A percentile compares a stretch with the other conserved stretches of the same genome.
phyloP scores from a whole-genome alignment of 2,797 vertebrate genomes.

The Halcyon smyrnensis region DNA sequence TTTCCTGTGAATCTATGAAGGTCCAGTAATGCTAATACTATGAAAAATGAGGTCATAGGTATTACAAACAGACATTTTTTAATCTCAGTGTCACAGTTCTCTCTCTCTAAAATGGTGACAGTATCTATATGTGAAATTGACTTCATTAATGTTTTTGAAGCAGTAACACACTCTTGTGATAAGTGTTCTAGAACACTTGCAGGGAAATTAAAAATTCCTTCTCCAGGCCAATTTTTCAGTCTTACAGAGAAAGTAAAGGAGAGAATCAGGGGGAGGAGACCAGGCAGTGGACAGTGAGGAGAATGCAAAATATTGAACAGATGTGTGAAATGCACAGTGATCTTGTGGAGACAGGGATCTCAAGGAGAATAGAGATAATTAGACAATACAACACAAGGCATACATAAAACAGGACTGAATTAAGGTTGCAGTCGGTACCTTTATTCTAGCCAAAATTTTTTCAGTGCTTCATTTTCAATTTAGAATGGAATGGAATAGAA shows the following conservation, averaged over 20 bases:
- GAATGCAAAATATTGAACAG: neutral
- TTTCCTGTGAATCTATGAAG: conserved; percentile 16
- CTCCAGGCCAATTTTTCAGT: neutral
- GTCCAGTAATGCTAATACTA: neutral
- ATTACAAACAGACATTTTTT: neutral
- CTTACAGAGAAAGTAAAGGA: neutral
- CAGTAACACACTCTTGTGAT: neutral
- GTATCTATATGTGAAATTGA: neutral
- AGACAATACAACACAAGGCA: neutral
- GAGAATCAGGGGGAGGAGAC: neutral
- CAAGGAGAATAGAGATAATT: neutral
- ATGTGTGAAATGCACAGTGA: neutral
- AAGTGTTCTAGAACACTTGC: neutral
- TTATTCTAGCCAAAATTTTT: neutral
- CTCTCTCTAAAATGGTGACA: neutral
- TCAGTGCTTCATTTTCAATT: neutral
- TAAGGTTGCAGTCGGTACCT: neutral
- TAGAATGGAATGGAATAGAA: neutral
- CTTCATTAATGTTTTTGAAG: neutral
- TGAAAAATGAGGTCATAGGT: conserved; percentile 9
- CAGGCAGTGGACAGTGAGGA: neutral
- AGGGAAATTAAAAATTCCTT: neutral
- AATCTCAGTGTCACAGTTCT: neutral
- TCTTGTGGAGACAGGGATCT: neutral
- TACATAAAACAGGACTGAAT: neutral